A percentile compares a stretch with the other conserved stretches of the same genome.
Evolutionary conservation across 2,797 vertebrate genomes (phyloP).

Genomic region (Esox lucius): DNA sequence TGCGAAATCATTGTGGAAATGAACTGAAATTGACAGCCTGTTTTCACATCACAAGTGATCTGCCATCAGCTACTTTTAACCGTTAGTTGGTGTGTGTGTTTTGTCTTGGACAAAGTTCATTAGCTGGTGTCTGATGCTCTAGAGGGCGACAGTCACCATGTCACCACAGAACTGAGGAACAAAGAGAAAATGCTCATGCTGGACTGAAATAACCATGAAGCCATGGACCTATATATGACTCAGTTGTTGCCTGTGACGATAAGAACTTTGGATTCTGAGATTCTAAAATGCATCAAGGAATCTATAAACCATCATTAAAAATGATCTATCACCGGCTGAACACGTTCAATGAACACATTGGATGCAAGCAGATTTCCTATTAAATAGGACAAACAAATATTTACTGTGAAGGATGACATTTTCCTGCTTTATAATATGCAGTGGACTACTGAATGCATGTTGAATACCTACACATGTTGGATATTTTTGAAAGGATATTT

Average conservation of each 20-base stretch:
- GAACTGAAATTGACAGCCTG: no score
- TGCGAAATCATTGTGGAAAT: conserved; percentile 24
- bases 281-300: conserved; percentile 7
- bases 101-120: conserved; percentile 21
- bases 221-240: not conserved
- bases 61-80: not conserved
- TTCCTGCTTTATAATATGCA: not conserved
- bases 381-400: not conserved
- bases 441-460: not conserved
- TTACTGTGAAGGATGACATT: not conserved
- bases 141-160: conserved; percentile 4
- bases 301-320: not conserved
- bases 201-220: not conserved
- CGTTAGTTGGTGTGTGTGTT: no score
- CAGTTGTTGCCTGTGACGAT: conserved; percentile 4
- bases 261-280: not conserved
- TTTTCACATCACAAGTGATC: not conserved
- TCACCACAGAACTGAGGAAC: not conserved
- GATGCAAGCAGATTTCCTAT: conserved; percentile 24
- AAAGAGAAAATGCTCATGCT: not conserved
- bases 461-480: not conserved
- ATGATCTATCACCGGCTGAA: no score
- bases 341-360: conserved; percentile 4
- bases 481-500: not conserved
- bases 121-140: conserved; percentile 15